Evolutionary conservation across 2,797 vertebrate species (phyloP).

Genomic region (Anguilla pacifica): DNA sequence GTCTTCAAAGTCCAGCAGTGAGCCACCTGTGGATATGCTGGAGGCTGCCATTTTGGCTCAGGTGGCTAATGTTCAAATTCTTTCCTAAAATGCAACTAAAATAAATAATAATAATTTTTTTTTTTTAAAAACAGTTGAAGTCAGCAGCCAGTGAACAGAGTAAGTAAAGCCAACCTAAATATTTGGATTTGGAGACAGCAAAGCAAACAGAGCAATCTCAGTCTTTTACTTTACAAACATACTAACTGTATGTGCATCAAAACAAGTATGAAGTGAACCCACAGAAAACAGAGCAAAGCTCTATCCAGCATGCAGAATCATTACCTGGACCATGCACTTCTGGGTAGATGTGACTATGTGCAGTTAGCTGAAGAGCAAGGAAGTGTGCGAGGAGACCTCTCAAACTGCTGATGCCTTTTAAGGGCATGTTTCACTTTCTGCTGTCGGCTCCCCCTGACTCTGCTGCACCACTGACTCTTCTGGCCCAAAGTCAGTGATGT

Average conservation of each 20-base stretch:
- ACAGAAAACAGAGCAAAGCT: neutral
- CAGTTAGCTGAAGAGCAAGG: conserved; percentile 55
- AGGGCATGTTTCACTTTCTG: conserved; percentile 68
- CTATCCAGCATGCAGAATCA: conserved; percentile 28
- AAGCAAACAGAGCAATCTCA: neutral
- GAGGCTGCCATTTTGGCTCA: conserved; percentile 8
- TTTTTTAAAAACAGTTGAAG: conserved; percentile 14
- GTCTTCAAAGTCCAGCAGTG: conserved; percentile 33
- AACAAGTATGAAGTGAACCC: neutral
- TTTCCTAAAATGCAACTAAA: neutral
- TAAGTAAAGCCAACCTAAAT: neutral
- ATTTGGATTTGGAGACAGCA: neutral
- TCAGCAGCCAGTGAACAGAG: neutral
- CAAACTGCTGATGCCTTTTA: conserved; percentile 69
- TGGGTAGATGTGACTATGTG: conserved; percentile 46
- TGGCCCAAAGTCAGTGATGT: conserved; percentile 36
- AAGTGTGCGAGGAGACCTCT: conserved; percentile 51
- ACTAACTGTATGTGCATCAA: neutral
- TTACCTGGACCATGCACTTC: conserved; percentile 18
- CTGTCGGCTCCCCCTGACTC: conserved; percentile 55
- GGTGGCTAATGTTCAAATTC: neutral
- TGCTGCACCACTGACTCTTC: conserved; percentile 50
- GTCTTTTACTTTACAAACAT: neutral
- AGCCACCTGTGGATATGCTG: conserved; percentile 25
- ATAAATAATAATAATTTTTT: too few relatives aligned